These are phyloP conservation scores for Globodera ellingtonae DNA, from an alignment of 1,140 invertebrate species.

Conservation along the genomic window DNA sequence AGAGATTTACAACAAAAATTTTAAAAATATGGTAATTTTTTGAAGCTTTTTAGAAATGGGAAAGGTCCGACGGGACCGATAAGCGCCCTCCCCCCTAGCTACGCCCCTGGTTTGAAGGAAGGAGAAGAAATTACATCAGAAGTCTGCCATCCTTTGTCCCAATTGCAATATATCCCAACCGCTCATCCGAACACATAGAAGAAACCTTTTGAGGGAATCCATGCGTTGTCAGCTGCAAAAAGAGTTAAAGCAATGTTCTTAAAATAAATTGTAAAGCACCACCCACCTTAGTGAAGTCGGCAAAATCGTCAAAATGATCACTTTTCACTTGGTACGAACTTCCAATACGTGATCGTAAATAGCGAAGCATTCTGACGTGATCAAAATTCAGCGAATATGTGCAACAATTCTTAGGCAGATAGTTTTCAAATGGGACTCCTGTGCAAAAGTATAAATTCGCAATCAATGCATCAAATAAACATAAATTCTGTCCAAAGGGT, in stretches of 20 bases:
- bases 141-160: slow-evolving; percentile 43
- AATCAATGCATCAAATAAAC: no score
- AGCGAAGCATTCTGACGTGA: slow-evolving; percentile 26
- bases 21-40: no score
- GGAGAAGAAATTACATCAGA: slow-evolving; percentile 31
- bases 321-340: slow-evolving; percentile 37
- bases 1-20: no score
- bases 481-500: no score
- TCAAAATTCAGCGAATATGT: no score
- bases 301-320: slow-evolving; percentile 37
- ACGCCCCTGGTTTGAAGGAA: no score
- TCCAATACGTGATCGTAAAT: slow-evolving; percentile 38
- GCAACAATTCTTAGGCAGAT: no score
- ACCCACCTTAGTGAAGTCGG: slow-evolving; percentile 33
- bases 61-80: no score
- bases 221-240: slow-evolving; percentile 32
- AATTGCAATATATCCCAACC: slow-evolving; percentile 34
- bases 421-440: no score
- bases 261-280: background rate
- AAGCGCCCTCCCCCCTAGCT: no score
- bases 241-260: background rate
- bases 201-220: slow-evolving; percentile 45
- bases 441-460: no score
- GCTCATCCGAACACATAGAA: slow-evolving; percentile 37
- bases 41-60: no score